Evolutionary conservation across 2,888 invertebrate species (phyloP), one percentile per base, ranked within the genome.

Genomic region (Dyspetes luteomarginatus): DNA sequence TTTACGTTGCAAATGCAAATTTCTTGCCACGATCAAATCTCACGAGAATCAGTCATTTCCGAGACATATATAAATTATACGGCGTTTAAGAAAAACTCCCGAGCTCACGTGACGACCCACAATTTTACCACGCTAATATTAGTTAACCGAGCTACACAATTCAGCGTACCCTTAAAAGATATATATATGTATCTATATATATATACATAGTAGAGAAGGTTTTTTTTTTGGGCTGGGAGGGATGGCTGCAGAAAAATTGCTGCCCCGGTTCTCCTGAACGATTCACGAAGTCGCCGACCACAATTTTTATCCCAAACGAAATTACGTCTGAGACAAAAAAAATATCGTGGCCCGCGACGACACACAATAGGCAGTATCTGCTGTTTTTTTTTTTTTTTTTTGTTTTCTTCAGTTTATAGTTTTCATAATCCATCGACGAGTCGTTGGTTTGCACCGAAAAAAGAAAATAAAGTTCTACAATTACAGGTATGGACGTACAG

Each of bases 281-380:
- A 50, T 80, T 52, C 45, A 62, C 72, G 50, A 77, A 62, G 65
- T 50, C 65, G 45, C 43, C 28, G 5, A 41, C 48, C 55, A 30
- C 58, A 58, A 19, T 7, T 24, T 52, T 52, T 24, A 7, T 52
- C 24, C 7, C 5, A 5, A 3, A 17, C 48, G 26, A 28, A 28
- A 26, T 45, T 77, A 30, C 52, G 36, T 62, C 43, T 22, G 79
- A 64, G 69, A 79, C 71, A 43, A 77, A 69, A 15, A n/a, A n/a
- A n/a, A n/a, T n/a, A n/a, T 24, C 67, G 41, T 36, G 26, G 65
- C 55, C 22, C 72, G 71, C 71, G 30, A 77, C 77, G 77, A 77
- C 81, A 67, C 72, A 73, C 71, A 64, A 56, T 73, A 74, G 81
- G 81, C 81, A 81, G 77, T 81, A 81, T 73, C 68, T 43, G 81